Evolutionary conservation across 2,797 vertebrate genomes (phyloP), one percentile per base, ranked within the genome.

Genomic region (Valencia hispanica): DNA sequence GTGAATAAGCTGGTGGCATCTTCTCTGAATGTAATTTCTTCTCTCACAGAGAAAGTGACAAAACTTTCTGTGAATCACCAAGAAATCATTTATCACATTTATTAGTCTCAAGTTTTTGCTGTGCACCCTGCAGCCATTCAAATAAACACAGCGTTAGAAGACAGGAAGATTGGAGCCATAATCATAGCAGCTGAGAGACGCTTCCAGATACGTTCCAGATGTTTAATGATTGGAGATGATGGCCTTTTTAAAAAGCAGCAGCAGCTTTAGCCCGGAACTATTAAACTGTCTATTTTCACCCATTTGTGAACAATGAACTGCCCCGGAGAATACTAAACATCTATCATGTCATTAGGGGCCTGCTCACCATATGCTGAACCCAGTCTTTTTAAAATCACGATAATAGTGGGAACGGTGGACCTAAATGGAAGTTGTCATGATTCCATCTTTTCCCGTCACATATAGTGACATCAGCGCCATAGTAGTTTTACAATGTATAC

Each of bases 191-290:
- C 71, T 70, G 61, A 80, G 82, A 79, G 70, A 73, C 73, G 50
- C 73, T 72, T 80, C 83, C 79, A 73, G 82, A 93, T 85, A 25
- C 68, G 68, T 81, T 91, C 87, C 91, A 92, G 88, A 91, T 90
- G 89, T 91, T 93, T 92, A 86, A 92, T 91, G 91, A 91, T 93
- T 84, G 80, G 59, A 86, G 66, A 78, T 92, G 94, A 94, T 88
- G 74, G 82, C 86, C 79, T 86, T 82, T 74, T 85, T 89, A 15
- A 89, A 85, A 89, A 79, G 73, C 77, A 82, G 79, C 86, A 61
- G 59, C 70, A 69, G 78, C 71, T 80, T 47, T 55, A 81, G 80
- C 80, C 79, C 81, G 77, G 70, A 86, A 83, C 79, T 79, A 82
- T 89, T 79, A 89, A 88, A 86, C 72, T 84, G 83, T 86, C 86